Evolutionary conservation across 1,140 invertebrate species (phyloP).

Genomic region (Penaeus indicus): DNA sequence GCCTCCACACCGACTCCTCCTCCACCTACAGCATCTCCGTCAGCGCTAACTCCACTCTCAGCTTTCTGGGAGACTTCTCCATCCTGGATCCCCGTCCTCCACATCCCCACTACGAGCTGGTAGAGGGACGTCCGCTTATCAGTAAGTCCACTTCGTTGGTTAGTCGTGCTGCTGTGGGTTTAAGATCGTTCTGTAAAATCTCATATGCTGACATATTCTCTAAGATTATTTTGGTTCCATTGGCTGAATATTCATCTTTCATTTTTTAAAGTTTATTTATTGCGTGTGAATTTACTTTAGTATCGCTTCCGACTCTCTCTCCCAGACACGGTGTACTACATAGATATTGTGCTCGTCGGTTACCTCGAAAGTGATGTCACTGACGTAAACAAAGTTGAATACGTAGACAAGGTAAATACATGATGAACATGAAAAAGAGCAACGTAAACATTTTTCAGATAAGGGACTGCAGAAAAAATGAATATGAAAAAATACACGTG

Average conservation of each 20-base stretch:
- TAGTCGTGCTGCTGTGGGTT: too few species aligned
- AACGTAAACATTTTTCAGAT: too few species aligned
- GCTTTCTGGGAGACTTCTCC: slow-evolving; percentile 46
- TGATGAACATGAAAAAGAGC: not conserved
- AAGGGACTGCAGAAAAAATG: too few species aligned
- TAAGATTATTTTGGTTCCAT: too few species aligned
- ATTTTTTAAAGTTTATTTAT: not conserved
- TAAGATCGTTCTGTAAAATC: not conserved
- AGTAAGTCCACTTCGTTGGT: not conserved
- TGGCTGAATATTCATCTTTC: too few species aligned
- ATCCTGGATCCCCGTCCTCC: slow-evolving; percentile 48
- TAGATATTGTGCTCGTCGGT: slow-evolving; percentile 51
- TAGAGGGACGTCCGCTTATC: slow-evolving; percentile 43
- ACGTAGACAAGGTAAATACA: slow-evolving; percentile 39
- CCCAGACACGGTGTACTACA: slow-evolving; percentile 54
- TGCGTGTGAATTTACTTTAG: not conserved
- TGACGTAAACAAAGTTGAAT: slow-evolving; percentile 41
- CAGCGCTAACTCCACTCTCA: slow-evolving; percentile 53
- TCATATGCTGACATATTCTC: too few species aligned
- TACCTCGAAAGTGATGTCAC: slow-evolving; percentile 46
- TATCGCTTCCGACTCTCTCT: not conserved
- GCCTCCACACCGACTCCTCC: not conserved
- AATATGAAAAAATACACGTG: too few species aligned
- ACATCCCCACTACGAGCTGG: slow-evolving; percentile 49
- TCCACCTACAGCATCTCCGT: slow-evolving; percentile 36